A percentile compares a stretch with the other conserved stretches of the same genome.
Conservation (phyloP, 2,888 invertebrate species). For the Ichneumon xanthorius region DNA sequence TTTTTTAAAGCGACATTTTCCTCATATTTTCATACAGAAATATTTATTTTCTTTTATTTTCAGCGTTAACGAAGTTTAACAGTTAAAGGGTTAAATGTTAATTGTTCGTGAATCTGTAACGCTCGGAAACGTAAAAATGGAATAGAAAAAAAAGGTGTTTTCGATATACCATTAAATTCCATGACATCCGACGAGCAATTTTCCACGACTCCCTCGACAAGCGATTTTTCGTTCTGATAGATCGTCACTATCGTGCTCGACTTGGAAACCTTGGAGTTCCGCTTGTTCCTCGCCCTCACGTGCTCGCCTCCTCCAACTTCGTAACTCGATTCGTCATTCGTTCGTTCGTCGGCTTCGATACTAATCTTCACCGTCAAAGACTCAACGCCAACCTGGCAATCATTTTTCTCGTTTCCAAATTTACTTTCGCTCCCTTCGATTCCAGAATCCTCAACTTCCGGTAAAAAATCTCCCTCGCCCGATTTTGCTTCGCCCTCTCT, state of each 20-base stretch:
- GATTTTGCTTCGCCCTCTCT: not conserved
- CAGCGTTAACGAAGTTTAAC: too few species aligned
- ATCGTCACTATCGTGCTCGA: conserved; percentile 59
- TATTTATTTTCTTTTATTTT: too few species aligned
- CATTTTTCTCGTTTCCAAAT: not conserved
- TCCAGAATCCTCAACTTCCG: conserved; percentile 29
- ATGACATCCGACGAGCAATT: conserved; percentile 64
- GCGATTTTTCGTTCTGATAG: conserved; percentile 49
- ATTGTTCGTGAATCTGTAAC: too few species aligned
- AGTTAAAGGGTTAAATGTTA: too few species aligned
- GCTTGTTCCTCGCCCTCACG: conserved; percentile 5
- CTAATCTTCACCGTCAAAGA: conserved; percentile 62
- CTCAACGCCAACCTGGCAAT: conserved; percentile 48
- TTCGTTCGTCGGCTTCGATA: conserved; percentile 50
- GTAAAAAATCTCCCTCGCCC: not conserved
- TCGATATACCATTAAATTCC: conserved; percentile 66
- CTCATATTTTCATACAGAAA: too few species aligned
- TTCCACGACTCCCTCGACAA: conserved; percentile 22
- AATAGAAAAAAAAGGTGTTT: conserved; percentile 1
- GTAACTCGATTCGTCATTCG: conserved; percentile 25
- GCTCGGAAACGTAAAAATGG: too few species aligned
- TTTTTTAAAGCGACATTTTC: too few species aligned
- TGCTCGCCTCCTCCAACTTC: conserved; percentile 22
- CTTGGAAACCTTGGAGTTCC: conserved; percentile 34
- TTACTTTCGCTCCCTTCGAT: not conserved